These are phyloP conservation scores for Panurus biarmicus DNA, from an alignment of 2,113 vertebrate genomes.

Conservation along the genomic window DNA sequence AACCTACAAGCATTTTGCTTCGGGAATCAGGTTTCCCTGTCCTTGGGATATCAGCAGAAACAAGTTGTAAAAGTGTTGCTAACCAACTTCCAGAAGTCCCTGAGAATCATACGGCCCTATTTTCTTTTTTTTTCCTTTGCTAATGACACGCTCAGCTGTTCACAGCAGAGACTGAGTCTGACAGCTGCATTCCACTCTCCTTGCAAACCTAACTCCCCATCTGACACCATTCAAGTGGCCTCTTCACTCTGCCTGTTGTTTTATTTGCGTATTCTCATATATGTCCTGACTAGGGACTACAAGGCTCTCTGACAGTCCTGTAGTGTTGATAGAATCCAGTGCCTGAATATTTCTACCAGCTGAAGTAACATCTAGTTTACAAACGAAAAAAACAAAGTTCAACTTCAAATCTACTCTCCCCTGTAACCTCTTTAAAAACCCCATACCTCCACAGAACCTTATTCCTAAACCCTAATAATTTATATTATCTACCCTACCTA, in stretches of 20 bases:
- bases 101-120: neutral
- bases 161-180: constrained; percentile 17
- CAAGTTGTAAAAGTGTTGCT: neutral
- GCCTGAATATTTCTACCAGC: neutral
- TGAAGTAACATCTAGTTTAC: neutral
- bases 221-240: neutral
- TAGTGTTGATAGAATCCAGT: neutral
- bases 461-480: neutral
- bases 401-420: neutral
- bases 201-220: neutral
- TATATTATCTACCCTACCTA: neutral
- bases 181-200: constrained; percentile 51
- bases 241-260: neutral
- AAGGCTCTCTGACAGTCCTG: neutral
- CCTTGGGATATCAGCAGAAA: neutral
- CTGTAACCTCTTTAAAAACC: neutral
- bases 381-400: neutral
- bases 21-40: neutral
- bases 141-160: constrained; percentile 40
- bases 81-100: neutral
- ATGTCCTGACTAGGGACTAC: neutral
- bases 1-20: neutral
- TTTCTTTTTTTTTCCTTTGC: neutral
- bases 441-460: neutral
- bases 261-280: neutral